Evolutionary conservation across 2,113 vertebrate genomes (phyloP).

Genomic region (Carlito syrichta): DNA sequence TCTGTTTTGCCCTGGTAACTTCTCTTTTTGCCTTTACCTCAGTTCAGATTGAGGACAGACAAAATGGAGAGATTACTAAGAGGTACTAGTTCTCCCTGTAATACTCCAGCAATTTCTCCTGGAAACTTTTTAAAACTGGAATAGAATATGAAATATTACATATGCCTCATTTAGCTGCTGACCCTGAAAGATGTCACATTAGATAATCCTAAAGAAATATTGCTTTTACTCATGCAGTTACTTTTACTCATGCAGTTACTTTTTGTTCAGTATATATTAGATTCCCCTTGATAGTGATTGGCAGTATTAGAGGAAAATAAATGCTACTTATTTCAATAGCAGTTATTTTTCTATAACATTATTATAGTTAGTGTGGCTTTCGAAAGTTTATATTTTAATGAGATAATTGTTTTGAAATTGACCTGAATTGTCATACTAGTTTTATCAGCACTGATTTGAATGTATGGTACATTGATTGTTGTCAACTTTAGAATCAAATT

Average conservation of each 20-base stretch:
- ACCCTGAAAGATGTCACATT: not conserved
- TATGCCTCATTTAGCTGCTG: not conserved
- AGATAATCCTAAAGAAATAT: not conserved
- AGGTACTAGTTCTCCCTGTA: not conserved
- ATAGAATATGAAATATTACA: not conserved
- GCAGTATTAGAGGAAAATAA: not conserved
- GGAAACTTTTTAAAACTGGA: not conserved
- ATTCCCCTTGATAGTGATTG: not conserved
- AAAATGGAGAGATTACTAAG: not conserved
- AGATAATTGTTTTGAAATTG: slow-evolving; percentile 1
- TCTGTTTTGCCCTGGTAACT: not conserved
- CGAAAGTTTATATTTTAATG: slow-evolving; percentile 16
- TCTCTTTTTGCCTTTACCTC: not conserved
- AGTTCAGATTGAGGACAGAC: not conserved
- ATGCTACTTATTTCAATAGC: not conserved
- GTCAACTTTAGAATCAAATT: slow-evolving; percentile 1
- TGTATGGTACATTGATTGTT: slow-evolving; percentile 2
- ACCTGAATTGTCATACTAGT: not conserved
- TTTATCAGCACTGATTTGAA: not conserved
- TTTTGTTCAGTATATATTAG: not conserved
- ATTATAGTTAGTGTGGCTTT: not conserved
- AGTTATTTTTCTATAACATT: not conserved
- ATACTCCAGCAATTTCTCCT: not conserved
- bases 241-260: not conserved
- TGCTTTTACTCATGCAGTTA: too few species aligned